phyloP scores from a whole-genome alignment of 2,113 vertebrate species.

The Salvelinus fontinalis region DNA sequence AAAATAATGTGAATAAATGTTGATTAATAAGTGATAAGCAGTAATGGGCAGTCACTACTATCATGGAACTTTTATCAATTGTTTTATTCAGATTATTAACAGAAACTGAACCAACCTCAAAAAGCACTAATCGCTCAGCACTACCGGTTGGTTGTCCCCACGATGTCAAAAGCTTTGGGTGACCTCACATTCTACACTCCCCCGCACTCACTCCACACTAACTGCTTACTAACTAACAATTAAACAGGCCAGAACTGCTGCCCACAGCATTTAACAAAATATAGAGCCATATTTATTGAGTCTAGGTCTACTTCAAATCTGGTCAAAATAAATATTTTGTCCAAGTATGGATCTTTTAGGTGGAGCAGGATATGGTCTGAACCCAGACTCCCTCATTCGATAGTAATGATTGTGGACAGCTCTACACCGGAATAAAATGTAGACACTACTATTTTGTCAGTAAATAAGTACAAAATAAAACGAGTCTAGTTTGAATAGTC shows the following conservation, averaged over 20 bases:
- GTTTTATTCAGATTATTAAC: too few relatives aligned
- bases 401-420: background rate
- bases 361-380: conserved; percentile 18
- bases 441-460: background rate
- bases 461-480: background rate
- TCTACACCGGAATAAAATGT: background rate
- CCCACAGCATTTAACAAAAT: conserved; percentile 39
- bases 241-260: conserved; percentile 43
- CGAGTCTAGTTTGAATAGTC: background rate
- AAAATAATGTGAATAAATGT: too few relatives aligned
- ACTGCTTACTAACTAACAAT: conserved; percentile 51
- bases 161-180: conserved; percentile 32
- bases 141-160: conserved; percentile 24
- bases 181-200: conserved; percentile 46
- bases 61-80: too few relatives aligned
- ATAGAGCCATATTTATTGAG: conserved; percentile 23
- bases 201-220: conserved; percentile 23
- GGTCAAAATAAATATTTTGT: background rate
- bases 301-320: conserved; percentile 22
- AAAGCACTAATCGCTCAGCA: too few relatives aligned
- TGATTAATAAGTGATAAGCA: too few relatives aligned
- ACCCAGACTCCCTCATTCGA: conserved; percentile 2
- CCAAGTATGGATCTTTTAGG: conserved; percentile 26
- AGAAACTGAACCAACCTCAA: too few relatives aligned
- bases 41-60: too few relatives aligned